Percentiles rank a stretch among this genome's conserved stretches.
These are phyloP conservation scores for Microcebus murinus DNA, from an alignment of 2,113 vertebrate species.

Conservation along the genomic window DNA sequence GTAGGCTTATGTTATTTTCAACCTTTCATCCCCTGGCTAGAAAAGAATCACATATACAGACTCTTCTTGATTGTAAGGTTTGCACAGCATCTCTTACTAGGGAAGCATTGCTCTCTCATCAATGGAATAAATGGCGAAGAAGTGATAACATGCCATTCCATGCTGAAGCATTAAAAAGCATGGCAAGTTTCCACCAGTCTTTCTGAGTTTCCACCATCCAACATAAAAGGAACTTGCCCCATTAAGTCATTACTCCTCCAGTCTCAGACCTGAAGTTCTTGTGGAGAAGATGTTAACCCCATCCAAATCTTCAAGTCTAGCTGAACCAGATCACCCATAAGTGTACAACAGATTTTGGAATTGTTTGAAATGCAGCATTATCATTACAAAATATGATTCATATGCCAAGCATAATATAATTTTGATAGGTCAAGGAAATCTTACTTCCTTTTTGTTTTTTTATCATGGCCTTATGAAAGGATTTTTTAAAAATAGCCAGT, in stretches of 20 bases:
- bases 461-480: neutral
- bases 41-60: constrained; percentile 14
- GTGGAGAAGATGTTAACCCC: neutral
- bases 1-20: neutral
- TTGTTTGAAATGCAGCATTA: neutral
- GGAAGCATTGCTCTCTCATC: neutral
- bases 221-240: neutral
- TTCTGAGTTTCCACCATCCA: neutral
- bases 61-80: neutral
- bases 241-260: neutral
- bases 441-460: neutral
- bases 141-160: neutral
- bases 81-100: neutral
- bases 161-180: neutral
- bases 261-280: neutral
- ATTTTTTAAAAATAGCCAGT: neutral
- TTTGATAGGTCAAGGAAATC: constrained; percentile 25
- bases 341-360: neutral
- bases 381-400: neutral
- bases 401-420: neutral
- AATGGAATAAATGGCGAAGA: neutral
- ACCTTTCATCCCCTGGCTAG: neutral
- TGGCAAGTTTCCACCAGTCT: neutral
- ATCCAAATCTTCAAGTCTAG: neutral
- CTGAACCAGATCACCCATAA: neutral